A percentile compares a stretch with the other conserved stretches of the same genome.
phyloP scores from a whole-genome alignment of 2,888 invertebrate species.

The Brachynemurus nebulosus region DNA sequence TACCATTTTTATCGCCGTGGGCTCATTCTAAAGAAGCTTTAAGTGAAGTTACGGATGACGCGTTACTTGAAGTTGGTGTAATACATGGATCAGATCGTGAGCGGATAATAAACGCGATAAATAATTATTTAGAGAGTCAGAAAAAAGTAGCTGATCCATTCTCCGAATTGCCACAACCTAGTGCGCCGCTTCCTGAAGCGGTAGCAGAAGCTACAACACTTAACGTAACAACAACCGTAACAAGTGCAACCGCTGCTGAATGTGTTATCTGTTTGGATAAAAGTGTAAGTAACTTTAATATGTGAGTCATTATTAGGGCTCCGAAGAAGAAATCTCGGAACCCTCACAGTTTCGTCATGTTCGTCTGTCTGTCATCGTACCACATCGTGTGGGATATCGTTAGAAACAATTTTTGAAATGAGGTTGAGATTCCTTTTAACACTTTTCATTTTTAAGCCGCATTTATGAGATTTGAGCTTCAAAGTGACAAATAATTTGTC shows the following conservation, averaged over 20 bases:
- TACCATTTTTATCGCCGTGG: constrained; percentile 56
- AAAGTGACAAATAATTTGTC: too few species aligned
- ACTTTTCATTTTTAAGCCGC: too few species aligned
- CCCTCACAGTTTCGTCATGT: constrained; percentile 8
- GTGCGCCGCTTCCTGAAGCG: background rate
- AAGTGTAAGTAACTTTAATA: constrained; percentile 39
- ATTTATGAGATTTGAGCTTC: too few species aligned
- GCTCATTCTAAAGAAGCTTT: constrained; percentile 36
- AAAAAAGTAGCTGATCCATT: constrained; percentile 20
- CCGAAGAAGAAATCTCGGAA: too few species aligned
- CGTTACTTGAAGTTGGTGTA: constrained; percentile 44
- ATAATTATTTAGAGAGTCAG: constrained; percentile 44
- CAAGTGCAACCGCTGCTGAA: constrained; percentile 38
- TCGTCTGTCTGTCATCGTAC: too few species aligned
- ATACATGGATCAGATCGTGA: constrained; percentile 40
- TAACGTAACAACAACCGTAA: too few species aligned
- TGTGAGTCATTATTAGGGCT: background rate
- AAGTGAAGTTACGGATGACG: constrained; percentile 37
- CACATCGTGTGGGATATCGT: too few species aligned
- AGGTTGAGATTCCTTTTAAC: too few species aligned
- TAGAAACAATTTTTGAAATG: too few species aligned
- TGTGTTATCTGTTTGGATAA: constrained; percentile 76
- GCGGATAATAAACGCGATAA: too few species aligned
- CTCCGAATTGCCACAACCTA: background rate
- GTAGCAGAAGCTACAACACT: constrained; percentile 26